Base-by-base conservation (phyloP, 2,888 invertebrate species). In the Leptinotarsa tumamoca region DNA sequence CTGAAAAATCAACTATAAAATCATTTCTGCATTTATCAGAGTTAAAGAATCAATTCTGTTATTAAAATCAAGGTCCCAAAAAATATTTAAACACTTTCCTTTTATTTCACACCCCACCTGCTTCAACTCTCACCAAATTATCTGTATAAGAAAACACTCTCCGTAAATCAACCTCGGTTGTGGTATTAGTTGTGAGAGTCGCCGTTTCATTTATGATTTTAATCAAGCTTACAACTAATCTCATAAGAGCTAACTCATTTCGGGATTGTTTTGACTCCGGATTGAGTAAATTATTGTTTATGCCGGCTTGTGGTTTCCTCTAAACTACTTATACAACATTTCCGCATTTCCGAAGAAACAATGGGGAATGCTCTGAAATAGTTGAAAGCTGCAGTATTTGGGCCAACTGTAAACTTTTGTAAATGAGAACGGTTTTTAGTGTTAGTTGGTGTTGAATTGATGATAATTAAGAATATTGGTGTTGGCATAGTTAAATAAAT, bases 231-330 rank as follows among this genome's bases (percentile, higher is more conserved):
- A 78, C 78, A 80, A 78, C 78, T 80, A 80, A 82, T 82, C 80
- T 80, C 75, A 76, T 81, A 80, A 80, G 77, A 81, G 78, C 77
- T 78, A 81, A 80, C 78, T 82, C 78, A 78, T 81, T 80, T 78
- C 76, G 70, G 80, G 76, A 80, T 81, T 79, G 80, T 82, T 80
- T 80, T 76, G 77, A 80, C 75, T 78, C 71, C 67, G 80, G 76
- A 78, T 79, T 78, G 79, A 80, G 79, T 75, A 79, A 80, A 76
- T 80, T 75, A 77, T 77, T 58, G 58, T 70, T 79, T 77, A 79
- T 71, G 75, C 76, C 68, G 73, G 74, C 79, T 67, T 77, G 75
- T 63, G 75, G 74, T 71, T 71, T 71, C 49, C 67, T 67, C 27
- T 74, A 58, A 71, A 70, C 67, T 68, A n/a, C 23, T 52, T 66